These are phyloP conservation scores for Matsumurasca onukii DNA, from an alignment of 1,140 invertebrate genomes.

Conservation along the genomic window DNA sequence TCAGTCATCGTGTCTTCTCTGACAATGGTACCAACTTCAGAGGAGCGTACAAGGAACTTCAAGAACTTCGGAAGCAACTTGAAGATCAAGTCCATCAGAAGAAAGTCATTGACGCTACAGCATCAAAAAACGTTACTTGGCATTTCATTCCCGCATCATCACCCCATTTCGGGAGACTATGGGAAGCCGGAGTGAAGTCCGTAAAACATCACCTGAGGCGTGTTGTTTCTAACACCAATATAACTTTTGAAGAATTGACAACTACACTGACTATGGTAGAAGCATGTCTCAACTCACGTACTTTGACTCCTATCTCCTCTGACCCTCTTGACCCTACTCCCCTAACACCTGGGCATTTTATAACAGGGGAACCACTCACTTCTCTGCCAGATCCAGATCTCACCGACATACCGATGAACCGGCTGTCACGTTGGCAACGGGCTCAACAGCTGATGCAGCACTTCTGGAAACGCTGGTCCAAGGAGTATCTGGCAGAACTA, in stretches of 20 bases:
- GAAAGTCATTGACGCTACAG: neutral
- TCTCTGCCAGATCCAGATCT: conserved; percentile 32
- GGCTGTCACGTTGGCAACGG: conserved; percentile 39
- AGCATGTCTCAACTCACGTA: conserved; percentile 38
- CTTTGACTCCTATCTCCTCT: conserved; percentile 30
- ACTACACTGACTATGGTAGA: conserved; percentile 40
- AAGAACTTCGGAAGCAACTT: neutral
- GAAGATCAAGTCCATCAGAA: neutral
- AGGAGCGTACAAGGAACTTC: neutral
- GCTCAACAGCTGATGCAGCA: conserved; percentile 40
- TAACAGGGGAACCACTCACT: conserved; percentile 36
- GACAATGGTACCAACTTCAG: neutral
- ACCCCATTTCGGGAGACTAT: conserved; percentile 44
- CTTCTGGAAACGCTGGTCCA: conserved; percentile 44
- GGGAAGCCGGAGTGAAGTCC: conserved; percentile 44
- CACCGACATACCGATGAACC: conserved; percentile 30
- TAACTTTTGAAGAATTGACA: conserved; percentile 36
- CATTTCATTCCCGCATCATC: conserved; percentile 42
- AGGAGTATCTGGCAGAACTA: conserved; percentile 45
- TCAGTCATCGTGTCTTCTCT: neutral
- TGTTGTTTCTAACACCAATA: conserved; percentile 30
- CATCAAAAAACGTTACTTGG: conserved; percentile 32
- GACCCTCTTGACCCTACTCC: conserved; percentile 34
- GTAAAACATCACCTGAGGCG: conserved; percentile 40
- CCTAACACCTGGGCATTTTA: no score